Conservation (phyloP, 2,888 invertebrate genomes). For the Drosophila robusta region DNA sequence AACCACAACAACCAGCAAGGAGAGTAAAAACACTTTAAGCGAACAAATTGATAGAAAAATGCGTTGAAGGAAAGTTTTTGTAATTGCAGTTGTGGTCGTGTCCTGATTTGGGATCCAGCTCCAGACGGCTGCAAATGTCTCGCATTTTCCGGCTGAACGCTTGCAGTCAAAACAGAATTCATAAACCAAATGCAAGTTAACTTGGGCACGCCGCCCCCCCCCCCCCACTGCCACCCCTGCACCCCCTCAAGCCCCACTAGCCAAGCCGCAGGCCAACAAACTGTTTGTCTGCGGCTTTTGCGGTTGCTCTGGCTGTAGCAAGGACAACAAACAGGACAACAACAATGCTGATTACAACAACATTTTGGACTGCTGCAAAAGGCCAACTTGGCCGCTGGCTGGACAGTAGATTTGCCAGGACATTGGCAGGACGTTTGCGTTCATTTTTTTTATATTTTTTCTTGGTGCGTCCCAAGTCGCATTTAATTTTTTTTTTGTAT, state of each 20-base stretch:
- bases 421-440: constrained; percentile 42
- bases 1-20: constrained; percentile 12
- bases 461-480: constrained; percentile 15
- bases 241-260: background rate
- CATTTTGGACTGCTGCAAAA: constrained; percentile 33
- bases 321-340: constrained; percentile 32
- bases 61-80: constrained; percentile 20
- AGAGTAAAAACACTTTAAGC: constrained; percentile 17
- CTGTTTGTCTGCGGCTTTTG: constrained; percentile 67
- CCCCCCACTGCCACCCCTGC: no score
- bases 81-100: constrained; percentile 13
- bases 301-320: constrained; percentile 40
- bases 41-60: constrained; percentile 51
- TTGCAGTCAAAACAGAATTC: constrained; percentile 67
- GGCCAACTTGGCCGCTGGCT: constrained; percentile 8
- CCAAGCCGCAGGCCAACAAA: constrained; percentile 29
- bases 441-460: background rate
- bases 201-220: constrained; percentile 7
- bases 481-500: constrained; percentile 15
- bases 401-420: constrained; percentile 30
- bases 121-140: constrained; percentile 26
- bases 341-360: constrained; percentile 59
- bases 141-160: constrained; percentile 70
- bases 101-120: background rate
- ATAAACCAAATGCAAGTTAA: constrained; percentile 66